Percentiles rank a stretch among this genome's conserved stretches.
Conservation (phyloP, 1,140 invertebrate genomes). For the Drosophila parabipectinata region DNA sequence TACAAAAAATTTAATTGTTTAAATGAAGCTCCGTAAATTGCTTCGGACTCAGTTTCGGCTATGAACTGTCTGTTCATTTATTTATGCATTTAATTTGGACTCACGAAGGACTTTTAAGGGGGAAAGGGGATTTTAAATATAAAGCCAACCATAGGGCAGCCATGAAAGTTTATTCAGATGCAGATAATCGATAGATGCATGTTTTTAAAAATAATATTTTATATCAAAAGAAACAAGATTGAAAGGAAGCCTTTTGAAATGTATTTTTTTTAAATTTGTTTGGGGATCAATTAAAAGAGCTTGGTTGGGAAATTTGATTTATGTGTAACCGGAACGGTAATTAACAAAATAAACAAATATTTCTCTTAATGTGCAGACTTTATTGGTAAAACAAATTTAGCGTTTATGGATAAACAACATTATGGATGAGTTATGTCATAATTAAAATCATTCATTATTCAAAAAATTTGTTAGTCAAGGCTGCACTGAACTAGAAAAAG, state of each 20-base stretch:
- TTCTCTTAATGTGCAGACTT: not conserved
- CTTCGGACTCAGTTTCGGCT: conserved; percentile 31
- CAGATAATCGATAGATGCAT: not conserved
- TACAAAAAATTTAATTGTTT: not conserved
- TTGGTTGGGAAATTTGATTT: too few species aligned
- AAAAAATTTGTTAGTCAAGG: too few species aligned
- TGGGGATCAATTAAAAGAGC: too few species aligned
- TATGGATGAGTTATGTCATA: not conserved
- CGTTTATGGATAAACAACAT: too few species aligned
- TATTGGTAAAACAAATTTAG: too few species aligned
- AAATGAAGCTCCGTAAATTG: conserved; percentile 8
- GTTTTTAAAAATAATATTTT: conserved; percentile 2
- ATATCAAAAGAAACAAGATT: not conserved
- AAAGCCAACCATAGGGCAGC: not conserved
- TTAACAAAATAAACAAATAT: not conserved
- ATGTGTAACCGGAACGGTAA: not conserved
- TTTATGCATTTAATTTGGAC: conserved; percentile 32
- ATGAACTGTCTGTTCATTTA: conserved; percentile 37
- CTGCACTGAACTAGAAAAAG: too few species aligned
- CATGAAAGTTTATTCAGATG: not conserved
- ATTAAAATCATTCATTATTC: not conserved
- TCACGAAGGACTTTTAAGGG: conserved; percentile 44
- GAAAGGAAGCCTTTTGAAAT: not conserved
- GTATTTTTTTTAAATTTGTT: too few species aligned
- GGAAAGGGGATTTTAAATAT: conserved; percentile 23